Conservation (phyloP, 2,888 invertebrate genomes). For the Ceriagrion tenellum region DNA sequence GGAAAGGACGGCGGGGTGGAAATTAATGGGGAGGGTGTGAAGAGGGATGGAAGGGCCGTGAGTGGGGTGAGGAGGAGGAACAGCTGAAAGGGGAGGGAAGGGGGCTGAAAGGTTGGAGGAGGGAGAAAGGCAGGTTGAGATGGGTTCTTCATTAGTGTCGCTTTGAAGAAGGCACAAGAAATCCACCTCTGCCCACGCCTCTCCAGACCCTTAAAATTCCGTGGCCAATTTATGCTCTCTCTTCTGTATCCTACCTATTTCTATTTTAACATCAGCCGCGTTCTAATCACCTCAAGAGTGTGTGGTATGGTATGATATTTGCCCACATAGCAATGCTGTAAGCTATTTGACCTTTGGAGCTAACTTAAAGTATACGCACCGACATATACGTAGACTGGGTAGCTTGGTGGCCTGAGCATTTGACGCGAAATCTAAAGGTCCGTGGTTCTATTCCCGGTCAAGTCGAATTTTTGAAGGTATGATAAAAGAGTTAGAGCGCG, state of each 20-base stretch:
- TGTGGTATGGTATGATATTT: too few species aligned
- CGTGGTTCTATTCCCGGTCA: too few species aligned
- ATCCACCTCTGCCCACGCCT: neutral
- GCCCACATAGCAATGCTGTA: too few species aligned
- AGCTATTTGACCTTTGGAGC: too few species aligned
- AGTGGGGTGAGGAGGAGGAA: neutral
- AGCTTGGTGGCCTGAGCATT: too few species aligned
- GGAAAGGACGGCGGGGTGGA: neutral
- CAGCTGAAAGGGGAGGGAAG: neutral
- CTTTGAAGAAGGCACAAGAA: conserved; percentile 10
- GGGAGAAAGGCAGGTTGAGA: neutral
- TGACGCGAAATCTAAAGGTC: too few species aligned
- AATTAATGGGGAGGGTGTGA: conserved; percentile 10
- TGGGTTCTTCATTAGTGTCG: conserved; percentile 48
- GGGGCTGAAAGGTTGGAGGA: neutral
- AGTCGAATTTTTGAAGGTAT: too few species aligned
- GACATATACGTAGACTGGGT: too few species aligned
- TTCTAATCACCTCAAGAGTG: too few species aligned
- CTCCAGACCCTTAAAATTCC: neutral
- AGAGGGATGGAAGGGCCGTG: neutral
- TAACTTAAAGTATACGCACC: too few species aligned
- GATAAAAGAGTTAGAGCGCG: too few species aligned
- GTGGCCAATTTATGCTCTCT: neutral
- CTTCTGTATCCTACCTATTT: neutral
- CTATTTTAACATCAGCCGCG: neutral